Evolutionary conservation across 2,888 invertebrate genomes (phyloP).

Genomic region (Rotaria magnacalcarata): DNA sequence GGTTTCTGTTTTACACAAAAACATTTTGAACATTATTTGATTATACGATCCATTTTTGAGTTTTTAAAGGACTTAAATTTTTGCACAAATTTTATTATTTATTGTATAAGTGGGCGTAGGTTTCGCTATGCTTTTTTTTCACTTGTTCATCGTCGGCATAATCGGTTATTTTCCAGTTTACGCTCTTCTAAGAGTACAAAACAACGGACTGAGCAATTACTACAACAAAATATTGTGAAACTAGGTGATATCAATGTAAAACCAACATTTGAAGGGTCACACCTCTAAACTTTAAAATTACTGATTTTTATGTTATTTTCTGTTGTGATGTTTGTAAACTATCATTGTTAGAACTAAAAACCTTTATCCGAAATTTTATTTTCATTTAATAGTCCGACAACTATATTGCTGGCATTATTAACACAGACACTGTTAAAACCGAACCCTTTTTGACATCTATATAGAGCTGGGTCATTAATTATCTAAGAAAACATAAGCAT

Average conservation of each 20-base stretch:
- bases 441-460: too few relatives aligned
- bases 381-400: neutral
- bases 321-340: neutral
- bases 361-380: neutral
- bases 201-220: neutral
- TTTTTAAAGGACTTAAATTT: constrained; percentile 28
- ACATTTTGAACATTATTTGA: neutral
- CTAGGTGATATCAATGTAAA: neutral
- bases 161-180: neutral
- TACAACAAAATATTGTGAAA: neutral
- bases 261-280: neutral
- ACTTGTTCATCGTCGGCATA: neutral
- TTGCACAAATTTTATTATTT: constrained; percentile 28
- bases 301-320: neutral
- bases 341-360: too few relatives aligned
- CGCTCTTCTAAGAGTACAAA: neutral
- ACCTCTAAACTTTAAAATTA: neutral
- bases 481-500: too few relatives aligned
- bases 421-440: too few relatives aligned
- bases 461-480: too few relatives aligned
- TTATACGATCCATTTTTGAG: neutral
- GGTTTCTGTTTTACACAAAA: neutral
- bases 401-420: too few relatives aligned
- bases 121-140: constrained; percentile 21
- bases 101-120: constrained; percentile 23